phyloP scores from a whole-genome alignment of 2,113 vertebrate species.

The Otolemur garnettii region DNA sequence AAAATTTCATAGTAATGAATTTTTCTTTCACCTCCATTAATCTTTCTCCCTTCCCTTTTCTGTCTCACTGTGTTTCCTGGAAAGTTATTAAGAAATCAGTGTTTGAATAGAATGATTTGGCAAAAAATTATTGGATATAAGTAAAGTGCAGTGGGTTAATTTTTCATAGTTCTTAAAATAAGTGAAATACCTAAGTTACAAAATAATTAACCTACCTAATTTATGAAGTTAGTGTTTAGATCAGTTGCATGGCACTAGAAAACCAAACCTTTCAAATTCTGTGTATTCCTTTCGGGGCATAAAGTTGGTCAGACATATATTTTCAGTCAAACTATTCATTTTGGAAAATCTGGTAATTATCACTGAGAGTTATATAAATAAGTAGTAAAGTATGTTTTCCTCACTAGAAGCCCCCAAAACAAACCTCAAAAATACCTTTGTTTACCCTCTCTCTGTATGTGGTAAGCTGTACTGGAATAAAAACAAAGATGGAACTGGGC shows the following conservation, averaged over 20 bases:
- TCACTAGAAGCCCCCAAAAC: not conserved
- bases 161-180: conserved; percentile 23
- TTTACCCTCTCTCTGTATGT: not conserved
- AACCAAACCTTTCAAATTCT: conserved; percentile 1
- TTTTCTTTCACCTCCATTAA: not conserved
- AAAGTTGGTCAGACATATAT: not conserved
- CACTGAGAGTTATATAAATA: not conserved
- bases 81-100: not conserved
- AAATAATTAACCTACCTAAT: not conserved
- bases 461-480: not conserved
- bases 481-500: not conserved
- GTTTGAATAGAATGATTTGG: not conserved
- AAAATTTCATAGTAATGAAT: not conserved
- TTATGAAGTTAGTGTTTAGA: not conserved
- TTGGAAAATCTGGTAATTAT: conserved; percentile 40
- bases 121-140: not conserved
- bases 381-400: conserved; percentile 2
- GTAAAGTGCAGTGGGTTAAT: not conserved
- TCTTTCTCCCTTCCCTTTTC: not conserved
- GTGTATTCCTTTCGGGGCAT: not conserved
- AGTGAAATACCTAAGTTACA: conserved; percentile 20
- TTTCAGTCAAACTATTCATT: conserved; percentile 29
- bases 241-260: not conserved
- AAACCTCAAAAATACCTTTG: not conserved
- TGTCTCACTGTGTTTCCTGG: not conserved